Conservation (phyloP, 1,140 invertebrate genomes). For the Saccostrea glomerata region DNA sequence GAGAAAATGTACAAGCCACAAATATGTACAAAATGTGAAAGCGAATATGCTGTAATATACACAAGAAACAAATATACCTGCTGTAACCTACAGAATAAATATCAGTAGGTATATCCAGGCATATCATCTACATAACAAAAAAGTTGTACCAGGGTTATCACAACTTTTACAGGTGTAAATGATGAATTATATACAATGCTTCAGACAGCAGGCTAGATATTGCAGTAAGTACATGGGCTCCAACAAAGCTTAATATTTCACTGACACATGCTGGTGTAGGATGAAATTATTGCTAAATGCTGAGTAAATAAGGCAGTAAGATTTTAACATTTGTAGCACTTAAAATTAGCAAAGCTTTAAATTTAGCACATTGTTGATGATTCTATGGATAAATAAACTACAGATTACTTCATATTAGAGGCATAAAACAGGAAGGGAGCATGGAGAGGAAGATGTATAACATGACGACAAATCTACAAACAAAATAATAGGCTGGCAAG, state of each 20-base stretch:
- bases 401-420: background rate
- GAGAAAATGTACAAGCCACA: background rate
- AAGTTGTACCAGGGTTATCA: background rate
- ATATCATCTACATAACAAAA: background rate
- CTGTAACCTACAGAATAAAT: background rate
- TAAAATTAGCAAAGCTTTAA: background rate
- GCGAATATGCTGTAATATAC: background rate
- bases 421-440: background rate
- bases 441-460: background rate
- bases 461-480: background rate
- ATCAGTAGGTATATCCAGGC: background rate
- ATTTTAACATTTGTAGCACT: background rate
- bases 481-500: slow-evolving; percentile 5
- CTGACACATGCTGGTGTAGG: background rate
- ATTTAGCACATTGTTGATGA: background rate
- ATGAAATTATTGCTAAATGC: slow-evolving; percentile 32
- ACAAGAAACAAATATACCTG: background rate
- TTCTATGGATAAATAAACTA: background rate
- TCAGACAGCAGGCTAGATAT: background rate
- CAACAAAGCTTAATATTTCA: background rate
- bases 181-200: background rate
- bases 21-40: background rate
- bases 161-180: background rate
- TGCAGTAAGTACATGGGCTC: background rate
- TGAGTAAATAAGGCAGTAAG: slow-evolving; percentile 21